phyloP scores from a whole-genome alignment of 2,888 invertebrate genomes.

The Tiliacea aurago region DNA sequence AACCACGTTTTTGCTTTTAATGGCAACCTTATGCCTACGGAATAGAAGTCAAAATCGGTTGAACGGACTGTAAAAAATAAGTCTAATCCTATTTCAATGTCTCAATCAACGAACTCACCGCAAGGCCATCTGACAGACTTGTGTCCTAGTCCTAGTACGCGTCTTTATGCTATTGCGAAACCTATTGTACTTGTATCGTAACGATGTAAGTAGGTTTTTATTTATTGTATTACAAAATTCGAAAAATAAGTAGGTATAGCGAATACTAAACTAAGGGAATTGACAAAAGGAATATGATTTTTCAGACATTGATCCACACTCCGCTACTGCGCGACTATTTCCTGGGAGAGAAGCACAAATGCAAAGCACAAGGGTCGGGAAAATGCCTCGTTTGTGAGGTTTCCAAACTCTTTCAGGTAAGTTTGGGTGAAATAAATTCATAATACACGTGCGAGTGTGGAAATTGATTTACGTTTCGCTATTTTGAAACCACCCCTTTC shows the following conservation, averaged over 20 bases:
- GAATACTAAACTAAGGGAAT: no score
- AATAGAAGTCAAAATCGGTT: no score
- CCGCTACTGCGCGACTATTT: slow-evolving; percentile 98
- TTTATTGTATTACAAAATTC: not conserved
- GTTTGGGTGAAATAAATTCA: slow-evolving; percentile 17
- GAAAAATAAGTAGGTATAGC: not conserved
- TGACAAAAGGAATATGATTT: slow-evolving; percentile 42
- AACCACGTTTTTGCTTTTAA: no score
- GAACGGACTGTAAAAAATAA: no score
- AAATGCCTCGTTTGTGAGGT: slow-evolving; percentile 99
- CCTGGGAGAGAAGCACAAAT: slow-evolving; percentile 97
- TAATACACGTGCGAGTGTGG: slow-evolving; percentile 1
- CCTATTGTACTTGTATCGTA: slow-evolving; percentile 29
- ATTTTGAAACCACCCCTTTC: slow-evolving; percentile 45
- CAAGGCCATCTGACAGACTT: slow-evolving; percentile 13
- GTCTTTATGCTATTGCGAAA: slow-evolving; percentile 3
- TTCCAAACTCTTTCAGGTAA: slow-evolving; percentile 97
- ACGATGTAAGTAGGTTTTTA: not conserved
- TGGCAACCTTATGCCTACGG: no score
- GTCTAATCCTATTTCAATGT: no score
- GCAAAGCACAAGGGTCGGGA: slow-evolving; percentile 93
- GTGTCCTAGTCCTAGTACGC: not conserved
- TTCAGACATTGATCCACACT: slow-evolving; percentile 97
- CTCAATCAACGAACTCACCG: not conserved
- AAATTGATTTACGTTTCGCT: slow-evolving; percentile 39